Evolutionary conservation across 2,797 vertebrate species (phyloP), one percentile per base, ranked within the genome.

Genomic region (Notolepis coatsorum): DNA sequence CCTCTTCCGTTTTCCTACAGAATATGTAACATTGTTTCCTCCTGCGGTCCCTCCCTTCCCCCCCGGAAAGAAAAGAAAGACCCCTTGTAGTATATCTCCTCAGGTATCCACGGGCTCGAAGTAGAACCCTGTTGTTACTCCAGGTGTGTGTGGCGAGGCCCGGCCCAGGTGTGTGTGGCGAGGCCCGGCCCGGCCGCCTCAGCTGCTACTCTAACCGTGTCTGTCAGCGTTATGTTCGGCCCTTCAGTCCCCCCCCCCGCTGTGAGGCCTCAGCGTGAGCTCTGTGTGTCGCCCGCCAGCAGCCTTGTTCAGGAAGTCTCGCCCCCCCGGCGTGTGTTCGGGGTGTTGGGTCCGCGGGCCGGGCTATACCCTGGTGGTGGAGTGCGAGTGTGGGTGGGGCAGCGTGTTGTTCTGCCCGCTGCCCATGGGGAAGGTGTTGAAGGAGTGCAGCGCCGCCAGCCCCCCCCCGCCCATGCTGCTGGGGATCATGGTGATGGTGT

Each of bases 321-420:
- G 25, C 13, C 23, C 6, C 25, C 13, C 13, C 12, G 27, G 57
- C 59, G 54, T 65, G 57, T 24, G 23, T 73, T 60, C 70, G 70
- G 50, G 78, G 27, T 9, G 28, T 9, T 13, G 12, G 23, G 42
- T 35, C 31, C 27, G 4, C 35, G 25, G 8, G 8, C 28, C 13
- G 9, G 96, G 97, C 96, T 99, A 99, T 99, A 99, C 98, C 93
- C 98, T 95, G 91, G 97, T 99, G 91, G 98, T 99, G 90, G 98
- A 99, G 92, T 98, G 97, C 91, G 97, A 97, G 78, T 98, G 97
- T 31, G 96, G 93, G 70, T 97, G 97, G 74, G 97, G 97, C 91
- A 99, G 93, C 73, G 96, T 99, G 88, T 96, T 99, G 87, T 98
- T 99, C 91, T 99, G 98, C 94, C 96, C 95, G 87, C 91, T 94